Evolutionary conservation across 2,797 vertebrate genomes (phyloP), one percentile per base, ranked within the genome.

Genomic region (Sphenodon punctatus): DNA sequence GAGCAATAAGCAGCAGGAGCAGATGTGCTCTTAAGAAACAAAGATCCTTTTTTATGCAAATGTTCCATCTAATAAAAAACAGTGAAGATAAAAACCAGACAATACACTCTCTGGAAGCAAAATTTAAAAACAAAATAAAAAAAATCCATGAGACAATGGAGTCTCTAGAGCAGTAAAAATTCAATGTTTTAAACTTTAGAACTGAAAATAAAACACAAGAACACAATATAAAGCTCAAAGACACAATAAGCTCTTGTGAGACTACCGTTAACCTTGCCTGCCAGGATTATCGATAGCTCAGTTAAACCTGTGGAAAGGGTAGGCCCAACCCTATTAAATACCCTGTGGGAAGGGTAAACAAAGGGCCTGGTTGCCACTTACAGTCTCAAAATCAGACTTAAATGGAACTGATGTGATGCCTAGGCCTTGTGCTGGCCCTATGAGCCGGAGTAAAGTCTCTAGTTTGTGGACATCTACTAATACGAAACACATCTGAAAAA

Each of bases 21-120:
- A 94, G 91, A 90, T 94, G 93, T 79, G 64, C 77, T 69, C 69
- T 76, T 73, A 92, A 83, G 84, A 85, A 91, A 88, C 56, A 8
- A 77, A 82, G 48, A 38, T 70, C 49, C 53, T 19, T 87, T 89
- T 88, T 85, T 8, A 92, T 90, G 87, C 86, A 93, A 88, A 92
- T 86, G 70, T 30, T 75, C 67, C 81, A 90, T 87, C 90, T 82
- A 92, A 91, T 85, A 92, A 88, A 67, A 88, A 56, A 27, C 67
- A 53, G 80, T 78, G 14, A 85, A 63, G 41, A 81, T 66, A 80
- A 84, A 76, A 81, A 84, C 53, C 12, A 64, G 64, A 89, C 79
- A 85, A 86, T 77, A 84, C 38, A 73, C 60, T 70, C 63, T 84
- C 68, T 70, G 68, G 76, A 89, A 86, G 38, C 42, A 69, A 85